A percentile compares a stretch with the other conserved stretches of the same genome.
Evolutionary conservation across 2,113 vertebrate species (phyloP).

Genomic region (Heterochromis multidens): DNA sequence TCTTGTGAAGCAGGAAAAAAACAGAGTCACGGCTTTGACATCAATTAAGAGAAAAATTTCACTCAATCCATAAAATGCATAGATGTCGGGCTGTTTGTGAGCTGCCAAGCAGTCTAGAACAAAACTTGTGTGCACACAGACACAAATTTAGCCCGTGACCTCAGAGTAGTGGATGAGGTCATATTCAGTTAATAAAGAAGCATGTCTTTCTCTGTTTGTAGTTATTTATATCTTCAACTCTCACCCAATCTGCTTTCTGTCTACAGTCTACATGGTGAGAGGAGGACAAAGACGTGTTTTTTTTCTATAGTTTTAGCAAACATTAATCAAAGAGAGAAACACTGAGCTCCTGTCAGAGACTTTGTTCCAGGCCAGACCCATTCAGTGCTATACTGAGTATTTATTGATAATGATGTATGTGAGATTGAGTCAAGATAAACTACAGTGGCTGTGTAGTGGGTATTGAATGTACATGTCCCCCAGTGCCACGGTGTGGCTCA

Average conservation of each 20-base stretch:
- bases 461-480: background rate
- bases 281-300: background rate
- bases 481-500: background rate
- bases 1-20: constrained; percentile 6
- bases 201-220: constrained; percentile 13
- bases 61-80: background rate
- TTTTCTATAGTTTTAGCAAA: background rate
- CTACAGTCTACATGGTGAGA: background rate
- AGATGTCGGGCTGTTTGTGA: background rate
- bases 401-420: background rate
- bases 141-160: constrained; percentile 14
- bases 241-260: constrained; percentile 22
- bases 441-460: background rate
- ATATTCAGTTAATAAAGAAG: constrained; percentile 20
- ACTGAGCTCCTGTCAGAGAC: background rate
- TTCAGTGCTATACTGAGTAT: background rate
- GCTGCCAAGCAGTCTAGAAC: background rate
- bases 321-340: background rate
- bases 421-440: background rate
- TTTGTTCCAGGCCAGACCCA: background rate
- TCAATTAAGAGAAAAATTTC: constrained; percentile 40
- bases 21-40: constrained; percentile 14
- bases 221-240: constrained; percentile 56
- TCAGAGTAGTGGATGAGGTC: background rate
- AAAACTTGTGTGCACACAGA: background rate